Evolutionary conservation across 2,113 vertebrate species (phyloP).

Genomic region (Ramphastos sulfuratus): DNA sequence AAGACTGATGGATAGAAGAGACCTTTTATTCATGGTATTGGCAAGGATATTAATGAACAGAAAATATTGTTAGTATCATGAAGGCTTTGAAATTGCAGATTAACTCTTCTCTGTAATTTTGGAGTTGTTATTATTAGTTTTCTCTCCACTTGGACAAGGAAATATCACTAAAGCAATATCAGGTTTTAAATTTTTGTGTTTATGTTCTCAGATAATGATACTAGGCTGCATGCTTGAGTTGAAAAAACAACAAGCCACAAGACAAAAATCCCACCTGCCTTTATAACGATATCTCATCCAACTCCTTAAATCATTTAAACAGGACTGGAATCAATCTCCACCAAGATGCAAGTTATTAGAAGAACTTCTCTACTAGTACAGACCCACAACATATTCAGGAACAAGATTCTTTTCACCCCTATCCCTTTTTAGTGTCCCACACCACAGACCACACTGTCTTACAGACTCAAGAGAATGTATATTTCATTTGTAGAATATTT

Average conservation of each 20-base stretch:
- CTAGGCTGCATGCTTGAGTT: background rate
- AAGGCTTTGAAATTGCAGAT: background rate
- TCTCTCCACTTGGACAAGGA: background rate
- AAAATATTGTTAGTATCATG: background rate
- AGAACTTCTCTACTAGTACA: background rate
- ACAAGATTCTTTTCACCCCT: background rate
- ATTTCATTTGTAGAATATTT: background rate
- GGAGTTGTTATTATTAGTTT: background rate
- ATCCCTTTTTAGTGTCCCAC: background rate
- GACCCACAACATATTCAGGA: background rate
- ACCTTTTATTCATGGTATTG: background rate
- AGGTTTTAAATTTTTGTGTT: background rate
- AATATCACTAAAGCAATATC: background rate
- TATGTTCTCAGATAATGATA: background rate
- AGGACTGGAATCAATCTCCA: background rate
- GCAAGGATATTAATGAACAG: background rate
- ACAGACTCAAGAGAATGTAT: background rate
- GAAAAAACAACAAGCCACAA: background rate
- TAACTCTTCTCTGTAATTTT: background rate
- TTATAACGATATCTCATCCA: background rate
- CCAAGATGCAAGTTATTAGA: background rate
- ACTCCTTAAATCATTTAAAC: background rate
- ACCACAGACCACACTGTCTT: background rate
- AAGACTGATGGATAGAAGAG: background rate
- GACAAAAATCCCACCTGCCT: background rate